Evolutionary conservation across 2,113 vertebrate genomes (phyloP), one percentile per base, ranked within the genome.

Genomic region (Gasterosteus aculeatus): DNA sequence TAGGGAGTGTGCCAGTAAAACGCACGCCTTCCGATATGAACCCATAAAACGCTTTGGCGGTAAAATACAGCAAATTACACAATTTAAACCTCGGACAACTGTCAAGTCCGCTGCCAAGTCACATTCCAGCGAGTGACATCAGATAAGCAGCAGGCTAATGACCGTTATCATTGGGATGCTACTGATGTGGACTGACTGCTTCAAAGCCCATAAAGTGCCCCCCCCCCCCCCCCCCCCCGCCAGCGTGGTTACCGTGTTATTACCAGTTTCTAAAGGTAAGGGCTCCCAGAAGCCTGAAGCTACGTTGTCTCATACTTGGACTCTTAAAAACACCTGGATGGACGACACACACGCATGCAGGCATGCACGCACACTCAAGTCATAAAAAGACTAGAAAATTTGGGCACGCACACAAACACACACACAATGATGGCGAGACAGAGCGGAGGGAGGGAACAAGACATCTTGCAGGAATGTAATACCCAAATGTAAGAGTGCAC

Each of bases 231-330:
- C 75, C 82, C 16, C 75, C 82, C 68, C 62, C 62, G 54, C 68
- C 33, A 7, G 72, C 57, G 78, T 86, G 88, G 87, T 82, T 89
- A 90, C 75, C 80, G 4, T 86, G 84, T 88, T 84, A 89, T 89
- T 89, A 85, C 90, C 67, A 33, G 57, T 42, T 74, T 74, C 76
- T 85, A 83, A 87, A 78, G 77, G 33, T 64, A 47, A 82, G 59
- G 2, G 47, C 68, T 78, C 64, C 47, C 33, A 51, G 41, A 3
- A 68, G 86, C 83, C 88, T 58, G 26, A 46, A 82, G 87, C 74
- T 39, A 46, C 44, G 71, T 6, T 39, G 57, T 26, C 62, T 80
- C 54, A 77, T 29, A 78, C 70, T 39, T 14, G 12, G 38, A 74
- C 60, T 81, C 59, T 39, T 57, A 61, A 77, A 88, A 88, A 87